Percentiles rank a stretch among this genome's conserved stretches.
Conservation (phyloP, 2,113 vertebrate genomes). For the Hippocampus mohnikei region DNA sequence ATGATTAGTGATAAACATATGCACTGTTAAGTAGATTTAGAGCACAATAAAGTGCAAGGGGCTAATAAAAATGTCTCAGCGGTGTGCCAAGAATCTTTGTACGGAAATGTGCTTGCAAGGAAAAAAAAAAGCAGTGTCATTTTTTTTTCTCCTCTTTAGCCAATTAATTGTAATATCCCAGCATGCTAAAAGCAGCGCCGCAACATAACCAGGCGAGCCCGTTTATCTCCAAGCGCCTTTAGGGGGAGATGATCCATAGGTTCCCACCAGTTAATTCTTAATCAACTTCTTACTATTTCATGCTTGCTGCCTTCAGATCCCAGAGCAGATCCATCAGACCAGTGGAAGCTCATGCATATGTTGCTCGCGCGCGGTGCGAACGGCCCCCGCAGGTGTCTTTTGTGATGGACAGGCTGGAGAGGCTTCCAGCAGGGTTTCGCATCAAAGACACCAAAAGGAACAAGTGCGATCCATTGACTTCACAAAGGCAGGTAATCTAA, state of each 20-base stretch:
- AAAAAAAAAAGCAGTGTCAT: not conserved
- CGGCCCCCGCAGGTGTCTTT: conserved; percentile 10
- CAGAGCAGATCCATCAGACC: conserved; percentile 16
- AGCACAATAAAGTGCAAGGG: not conserved
- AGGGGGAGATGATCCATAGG: conserved; percentile 7
- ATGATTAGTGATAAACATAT: conserved; percentile 6
- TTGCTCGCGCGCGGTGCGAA: not conserved
- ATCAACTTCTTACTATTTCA: conserved; percentile 12
- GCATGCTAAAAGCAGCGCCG: not conserved
- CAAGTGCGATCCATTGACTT: conserved; percentile 53
- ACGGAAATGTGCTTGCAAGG: not conserved
- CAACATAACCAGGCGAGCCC: not conserved
- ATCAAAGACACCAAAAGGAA: conserved; percentile 29
- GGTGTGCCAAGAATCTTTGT: not conserved
- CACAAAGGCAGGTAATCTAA: conserved; percentile 31
- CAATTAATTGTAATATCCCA: not conserved
- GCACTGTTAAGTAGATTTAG: not conserved
- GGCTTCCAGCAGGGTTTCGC: not conserved
- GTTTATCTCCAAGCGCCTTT: not conserved
- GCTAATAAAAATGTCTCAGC: not conserved
- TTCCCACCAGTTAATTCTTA: conserved; percentile 8
- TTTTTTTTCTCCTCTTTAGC: not conserved
- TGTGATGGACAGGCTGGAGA: conserved; percentile 31
- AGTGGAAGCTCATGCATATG: not conserved
- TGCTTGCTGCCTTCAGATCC: not conserved